Conservation (phyloP, 2,797 vertebrate genomes). For the Enteromius unitaeniatus region DNA sequence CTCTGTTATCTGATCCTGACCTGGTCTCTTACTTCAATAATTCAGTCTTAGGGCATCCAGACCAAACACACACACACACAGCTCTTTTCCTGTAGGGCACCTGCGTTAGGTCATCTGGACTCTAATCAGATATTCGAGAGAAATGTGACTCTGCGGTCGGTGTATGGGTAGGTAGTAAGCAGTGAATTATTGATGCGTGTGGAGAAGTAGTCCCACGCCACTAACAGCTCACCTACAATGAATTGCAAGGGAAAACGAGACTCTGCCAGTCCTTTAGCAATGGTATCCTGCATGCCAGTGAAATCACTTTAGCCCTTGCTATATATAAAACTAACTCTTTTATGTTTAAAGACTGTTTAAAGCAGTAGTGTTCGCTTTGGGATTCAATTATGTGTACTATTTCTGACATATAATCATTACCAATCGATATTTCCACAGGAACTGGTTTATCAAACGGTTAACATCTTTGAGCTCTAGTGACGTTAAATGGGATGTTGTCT, state of each 20-base stretch:
- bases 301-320: no score
- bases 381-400: not conserved
- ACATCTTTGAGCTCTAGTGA: not conserved
- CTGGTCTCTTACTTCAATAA: constrained; percentile 67
- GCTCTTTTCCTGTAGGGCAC: constrained; percentile 65
- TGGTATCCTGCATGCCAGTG: not conserved
- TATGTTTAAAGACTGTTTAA: not conserved
- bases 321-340: not conserved
- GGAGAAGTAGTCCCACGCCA: constrained; percentile 61
- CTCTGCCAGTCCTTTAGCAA: not conserved
- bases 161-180: constrained; percentile 59
- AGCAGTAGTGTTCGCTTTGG: not conserved
- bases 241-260: constrained; percentile 5
- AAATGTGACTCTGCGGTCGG: constrained; percentile 67
- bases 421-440: not conserved
- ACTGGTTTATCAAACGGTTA: not conserved
- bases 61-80: constrained; percentile 61
- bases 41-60: constrained; percentile 67
- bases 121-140: constrained; percentile 74
- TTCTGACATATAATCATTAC: not conserved
- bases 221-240: constrained; percentile 24
- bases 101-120: constrained; percentile 70
- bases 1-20: constrained; percentile 63
- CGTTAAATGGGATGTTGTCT: not conserved
- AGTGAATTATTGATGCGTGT: constrained; percentile 74